These are phyloP conservation scores for Hyperoplus lanceolatus DNA, from an alignment of 2,797 vertebrate species.

Conservation along the genomic window DNA sequence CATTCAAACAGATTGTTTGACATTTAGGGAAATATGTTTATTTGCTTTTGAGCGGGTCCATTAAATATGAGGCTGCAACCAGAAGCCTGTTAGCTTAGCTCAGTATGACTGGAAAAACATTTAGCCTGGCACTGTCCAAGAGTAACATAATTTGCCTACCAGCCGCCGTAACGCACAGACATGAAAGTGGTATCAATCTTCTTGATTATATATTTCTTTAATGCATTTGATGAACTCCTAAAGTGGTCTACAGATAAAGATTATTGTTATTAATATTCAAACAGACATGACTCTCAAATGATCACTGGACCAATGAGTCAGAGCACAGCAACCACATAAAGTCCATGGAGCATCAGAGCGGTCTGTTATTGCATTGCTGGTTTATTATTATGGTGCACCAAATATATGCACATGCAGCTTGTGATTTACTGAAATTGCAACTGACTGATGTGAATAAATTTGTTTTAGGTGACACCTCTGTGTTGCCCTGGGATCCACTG, in stretches of 20 bases:
- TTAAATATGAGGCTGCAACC: background rate
- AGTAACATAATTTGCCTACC: background rate
- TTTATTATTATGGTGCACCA: conserved; percentile 19
- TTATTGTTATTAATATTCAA: background rate
- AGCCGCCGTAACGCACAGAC: background rate
- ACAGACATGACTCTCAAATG: conserved; percentile 11
- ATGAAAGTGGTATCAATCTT: background rate
- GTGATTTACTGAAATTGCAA: conserved; percentile 25
- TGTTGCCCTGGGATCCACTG: conserved; percentile 12
- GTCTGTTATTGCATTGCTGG: conserved; percentile 7
- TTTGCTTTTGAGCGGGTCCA: background rate
- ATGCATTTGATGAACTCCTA: background rate
- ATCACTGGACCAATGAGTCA: conserved; percentile 1
- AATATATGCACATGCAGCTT: conserved; percentile 11
- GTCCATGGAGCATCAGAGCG: background rate
- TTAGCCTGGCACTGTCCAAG: background rate
- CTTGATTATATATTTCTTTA: background rate
- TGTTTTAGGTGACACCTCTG: background rate
- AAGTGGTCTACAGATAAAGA: background rate
- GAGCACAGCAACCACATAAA: conserved; percentile 19
- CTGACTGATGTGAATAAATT: conserved; percentile 22
- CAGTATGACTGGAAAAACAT: conserved; percentile 2
- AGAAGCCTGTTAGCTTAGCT: background rate
- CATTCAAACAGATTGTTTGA: conserved; percentile 1
- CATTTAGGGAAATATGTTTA: conserved; percentile 2